These are phyloP conservation scores for Zapornia atra DNA, from an alignment of 2,113 vertebrate genomes.

Conservation along the genomic window DNA sequence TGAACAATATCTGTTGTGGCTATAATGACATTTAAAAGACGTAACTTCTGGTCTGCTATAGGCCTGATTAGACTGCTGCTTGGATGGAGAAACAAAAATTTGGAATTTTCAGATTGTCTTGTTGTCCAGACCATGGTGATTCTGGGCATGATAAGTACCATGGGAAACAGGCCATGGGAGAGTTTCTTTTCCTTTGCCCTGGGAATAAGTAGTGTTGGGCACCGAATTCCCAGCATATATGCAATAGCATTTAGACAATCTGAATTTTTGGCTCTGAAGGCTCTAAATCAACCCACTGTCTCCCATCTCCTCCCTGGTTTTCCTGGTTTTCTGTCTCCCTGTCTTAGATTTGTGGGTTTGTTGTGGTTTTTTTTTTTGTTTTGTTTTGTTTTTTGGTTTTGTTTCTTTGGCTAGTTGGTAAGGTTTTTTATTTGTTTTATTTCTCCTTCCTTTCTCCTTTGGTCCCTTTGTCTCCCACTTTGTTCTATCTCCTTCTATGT, in stretches of 20 bases:
- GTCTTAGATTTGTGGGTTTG: too few species aligned
- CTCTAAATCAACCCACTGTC: neutral
- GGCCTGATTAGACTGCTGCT: fast-evolving
- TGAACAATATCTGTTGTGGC: neutral
- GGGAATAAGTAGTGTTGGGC: neutral
- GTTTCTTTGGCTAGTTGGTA: too few species aligned
- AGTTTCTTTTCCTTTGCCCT: neutral
- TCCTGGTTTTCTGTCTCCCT: fast-evolving
- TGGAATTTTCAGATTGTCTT: neutral
- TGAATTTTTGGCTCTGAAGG: neutral
- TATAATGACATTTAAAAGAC: neutral
- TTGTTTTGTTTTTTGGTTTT: neutral
- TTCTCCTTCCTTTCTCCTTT: neutral
- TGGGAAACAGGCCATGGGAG: neutral
- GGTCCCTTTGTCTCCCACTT: neutral
- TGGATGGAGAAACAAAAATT: neutral
- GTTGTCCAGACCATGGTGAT: neutral
- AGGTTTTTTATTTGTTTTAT: neutral
- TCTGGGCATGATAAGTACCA: neutral
- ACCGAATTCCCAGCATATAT: neutral
- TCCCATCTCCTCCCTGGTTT: fast-evolving
- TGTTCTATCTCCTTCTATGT: neutral
- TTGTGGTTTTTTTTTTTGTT: neutral
- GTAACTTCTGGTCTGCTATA: neutral
- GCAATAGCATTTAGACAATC: neutral